Base-by-base conservation (phyloP, 2,888 invertebrate genomes). In the Caradrina kadenii region DNA sequence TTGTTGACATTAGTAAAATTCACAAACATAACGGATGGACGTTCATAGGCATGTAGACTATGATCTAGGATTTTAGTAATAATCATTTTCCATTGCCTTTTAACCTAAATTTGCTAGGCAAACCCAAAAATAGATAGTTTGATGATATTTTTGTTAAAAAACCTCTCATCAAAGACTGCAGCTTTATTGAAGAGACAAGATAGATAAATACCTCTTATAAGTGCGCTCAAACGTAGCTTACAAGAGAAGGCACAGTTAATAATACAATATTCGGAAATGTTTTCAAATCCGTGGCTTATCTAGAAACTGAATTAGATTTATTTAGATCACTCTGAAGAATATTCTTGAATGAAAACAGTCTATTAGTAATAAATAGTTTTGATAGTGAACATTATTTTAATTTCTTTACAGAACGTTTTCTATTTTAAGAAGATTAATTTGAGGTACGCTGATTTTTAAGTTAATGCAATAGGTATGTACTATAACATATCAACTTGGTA, bases 391-490 rank as follows among this genome's bases (percentile, higher is more conserved):
- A 2, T 53, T 52, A 2, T n/a, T 26, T 39, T 53, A 1, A 26
- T 62, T 54, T 31, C 1, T 62, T 71, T 62, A 3, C 69, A 69
- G 71, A 54, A 48, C 26, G n/a, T 62, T 62, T 21, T 54, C 21
- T 71, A 62, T 48, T 71, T 62, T 54, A 42, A 54, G 54, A 42
- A 69, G 48, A 39, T 17, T 61, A 49, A 17, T 54, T 49, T 42
- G 15, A 1, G n/a, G 39, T 49, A 49, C 69, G 48, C 53, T 48
- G 31, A 52, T 69, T 31, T 61, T 31, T 15, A n/a, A 54, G 39
- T 54, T 49, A 54, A 54, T 69, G 39, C 60, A 62, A 39, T 70
- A 39, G 69, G 71, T 69, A 69, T 48, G 61, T 70, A 61, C 3
- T 1, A 21, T 22, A 13, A 17, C 1, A 55, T 5, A n/a, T 31